A percentile compares a stretch with the other conserved stretches of the same genome.
These are phyloP conservation scores for Macquaria ambigua DNA, from an alignment of 2,113 vertebrate genomes.

Conservation along the genomic window DNA sequence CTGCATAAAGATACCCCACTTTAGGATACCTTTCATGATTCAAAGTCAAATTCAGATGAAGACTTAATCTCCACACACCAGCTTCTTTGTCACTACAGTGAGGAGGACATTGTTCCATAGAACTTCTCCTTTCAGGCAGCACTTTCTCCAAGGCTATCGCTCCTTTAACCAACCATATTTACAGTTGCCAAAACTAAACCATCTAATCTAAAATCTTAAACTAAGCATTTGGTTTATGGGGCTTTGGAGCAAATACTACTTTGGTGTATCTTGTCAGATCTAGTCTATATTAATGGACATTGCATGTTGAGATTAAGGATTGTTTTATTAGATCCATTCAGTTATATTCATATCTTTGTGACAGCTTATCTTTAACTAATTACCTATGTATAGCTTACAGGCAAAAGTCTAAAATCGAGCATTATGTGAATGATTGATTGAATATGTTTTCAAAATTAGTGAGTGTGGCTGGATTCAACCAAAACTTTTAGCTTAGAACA, in stretches of 20 bases:
- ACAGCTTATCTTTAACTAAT: not conserved
- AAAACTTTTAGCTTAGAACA: not conserved
- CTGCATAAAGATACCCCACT: too few species aligned
- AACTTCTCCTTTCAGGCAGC: too few species aligned
- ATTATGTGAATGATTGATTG: not conserved
- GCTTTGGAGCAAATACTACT: not conserved
- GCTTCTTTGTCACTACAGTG: too few species aligned
- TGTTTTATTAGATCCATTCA: not conserved
- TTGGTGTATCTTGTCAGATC: not conserved
- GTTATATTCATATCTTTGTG: not conserved
- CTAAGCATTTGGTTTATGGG: too few species aligned
- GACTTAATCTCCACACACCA: too few species aligned
- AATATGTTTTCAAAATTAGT: not conserved
- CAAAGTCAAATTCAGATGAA: too few species aligned
- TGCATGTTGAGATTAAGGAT: not conserved
- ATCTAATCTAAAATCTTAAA: not conserved
- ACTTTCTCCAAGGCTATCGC: too few species aligned
- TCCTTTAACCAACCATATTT: too few species aligned
- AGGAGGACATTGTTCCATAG: too few species aligned
- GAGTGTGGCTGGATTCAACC: not conserved
- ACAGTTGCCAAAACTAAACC: not conserved
- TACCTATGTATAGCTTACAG: not conserved
- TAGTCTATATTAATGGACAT: not conserved
- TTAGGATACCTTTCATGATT: too few species aligned
- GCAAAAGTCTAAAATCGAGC: not conserved